Conservation (phyloP, 2,113 vertebrate genomes). For the Acrocephalus kingi region DNA sequence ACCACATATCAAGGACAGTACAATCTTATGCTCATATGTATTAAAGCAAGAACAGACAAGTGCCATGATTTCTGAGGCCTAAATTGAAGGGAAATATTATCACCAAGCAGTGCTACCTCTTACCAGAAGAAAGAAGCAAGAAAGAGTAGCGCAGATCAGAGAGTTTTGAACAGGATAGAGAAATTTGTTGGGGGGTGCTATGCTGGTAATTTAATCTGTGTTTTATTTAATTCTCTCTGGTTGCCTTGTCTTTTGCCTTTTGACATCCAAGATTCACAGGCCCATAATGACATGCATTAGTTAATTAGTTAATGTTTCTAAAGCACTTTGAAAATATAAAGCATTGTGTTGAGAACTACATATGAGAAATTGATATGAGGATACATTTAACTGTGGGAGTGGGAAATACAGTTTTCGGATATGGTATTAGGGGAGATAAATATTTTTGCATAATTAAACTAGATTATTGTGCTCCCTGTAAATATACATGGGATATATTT, state of each 20-base stretch:
- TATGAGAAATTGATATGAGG: constrained; percentile 55
- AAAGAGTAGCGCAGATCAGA: background rate
- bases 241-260: constrained; percentile 42
- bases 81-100: background rate
- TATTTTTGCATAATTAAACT: constrained; percentile 54
- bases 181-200: background rate
- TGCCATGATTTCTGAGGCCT: background rate
- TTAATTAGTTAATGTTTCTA: constrained; percentile 58
- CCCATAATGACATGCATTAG: constrained; percentile 46
- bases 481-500: background rate
- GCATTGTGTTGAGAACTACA: background rate
- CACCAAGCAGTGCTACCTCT: background rate
- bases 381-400: constrained; percentile 20
- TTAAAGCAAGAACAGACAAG: background rate
- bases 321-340: constrained; percentile 55
- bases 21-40: background rate
- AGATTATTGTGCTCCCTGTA: background rate
- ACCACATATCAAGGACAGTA: background rate
- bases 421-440: constrained; percentile 30
- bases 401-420: constrained; percentile 27
- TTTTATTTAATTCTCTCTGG: constrained; percentile 3
- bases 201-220: background rate
- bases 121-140: background rate
- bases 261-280: constrained; percentile 43
- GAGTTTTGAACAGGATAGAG: background rate